A percentile compares a stretch with the other conserved stretches of the same genome.
These are phyloP conservation scores for Lichenostomus cassidix DNA, from an alignment of 2,113 vertebrate species.

Conservation along the genomic window DNA sequence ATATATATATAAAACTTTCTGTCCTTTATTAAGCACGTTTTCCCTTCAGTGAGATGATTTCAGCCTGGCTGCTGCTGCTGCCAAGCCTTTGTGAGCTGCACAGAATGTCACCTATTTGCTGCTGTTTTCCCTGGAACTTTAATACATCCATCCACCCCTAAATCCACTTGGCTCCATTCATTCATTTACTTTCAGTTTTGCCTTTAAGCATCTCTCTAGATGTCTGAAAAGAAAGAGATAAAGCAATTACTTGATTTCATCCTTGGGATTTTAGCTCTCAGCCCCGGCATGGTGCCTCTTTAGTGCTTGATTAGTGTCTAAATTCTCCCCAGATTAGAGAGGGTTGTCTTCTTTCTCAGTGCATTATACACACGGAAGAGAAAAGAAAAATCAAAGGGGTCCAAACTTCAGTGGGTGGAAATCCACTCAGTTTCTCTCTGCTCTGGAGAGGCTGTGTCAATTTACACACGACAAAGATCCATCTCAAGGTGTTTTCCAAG, in stretches of 20 bases:
- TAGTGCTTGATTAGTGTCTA: constrained; percentile 53
- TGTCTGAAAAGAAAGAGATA: constrained; percentile 52
- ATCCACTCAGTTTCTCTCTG: not conserved
- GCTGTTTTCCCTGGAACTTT: not conserved
- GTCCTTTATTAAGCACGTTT: not conserved
- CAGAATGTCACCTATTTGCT: not conserved
- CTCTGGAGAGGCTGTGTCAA: not conserved
- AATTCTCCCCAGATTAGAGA: constrained; percentile 53
- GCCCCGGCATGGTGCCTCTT: constrained; percentile 51
- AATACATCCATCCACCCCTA: not conserved
- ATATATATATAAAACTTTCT: not conserved
- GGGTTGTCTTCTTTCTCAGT: not conserved
- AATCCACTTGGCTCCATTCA: not conserved
- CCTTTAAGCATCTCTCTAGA: constrained; percentile 39
- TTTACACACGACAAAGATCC: not conserved
- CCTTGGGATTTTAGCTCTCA: constrained; percentile 41
- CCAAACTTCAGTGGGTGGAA: not conserved
- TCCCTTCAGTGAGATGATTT: not conserved
- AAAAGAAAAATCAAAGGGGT: constrained; percentile 39
- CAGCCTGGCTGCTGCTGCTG: not conserved
- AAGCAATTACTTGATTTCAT: constrained; percentile 65
- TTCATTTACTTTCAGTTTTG: constrained; percentile 32
- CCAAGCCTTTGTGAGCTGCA: not conserved
- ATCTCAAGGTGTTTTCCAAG: not conserved
- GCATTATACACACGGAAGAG: not conserved